These are phyloP conservation scores for Litoditis marina DNA, from an alignment of 2,888 invertebrate species.

Conservation along the genomic window DNA sequence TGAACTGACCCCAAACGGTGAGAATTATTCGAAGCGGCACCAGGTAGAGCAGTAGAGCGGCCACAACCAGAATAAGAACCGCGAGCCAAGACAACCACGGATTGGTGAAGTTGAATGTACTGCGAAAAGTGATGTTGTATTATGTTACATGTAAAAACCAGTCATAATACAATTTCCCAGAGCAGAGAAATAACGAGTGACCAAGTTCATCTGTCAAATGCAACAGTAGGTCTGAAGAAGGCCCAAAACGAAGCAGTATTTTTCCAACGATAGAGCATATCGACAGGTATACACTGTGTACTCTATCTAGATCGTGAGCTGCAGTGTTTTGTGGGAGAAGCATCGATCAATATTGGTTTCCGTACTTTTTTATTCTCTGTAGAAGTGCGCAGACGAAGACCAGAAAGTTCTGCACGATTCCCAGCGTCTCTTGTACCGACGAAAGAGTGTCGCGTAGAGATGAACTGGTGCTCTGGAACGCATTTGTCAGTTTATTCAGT, in stretches of 20 bases:
- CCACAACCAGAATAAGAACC: constrained; percentile 74
- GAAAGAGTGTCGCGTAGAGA: constrained; percentile 64
- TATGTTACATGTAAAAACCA: not conserved
- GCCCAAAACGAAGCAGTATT: not conserved
- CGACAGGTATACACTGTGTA: too few species aligned
- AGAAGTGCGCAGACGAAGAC: constrained; percentile 89
- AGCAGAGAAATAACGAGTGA: too few species aligned
- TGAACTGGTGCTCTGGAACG: not conserved
- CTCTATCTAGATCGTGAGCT: too few species aligned
- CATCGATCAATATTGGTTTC: not conserved
- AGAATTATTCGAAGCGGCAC: constrained; percentile 84
- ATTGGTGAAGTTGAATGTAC: constrained; percentile 92
- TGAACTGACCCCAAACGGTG: constrained; percentile 79
- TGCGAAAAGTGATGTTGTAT: constrained; percentile 65
- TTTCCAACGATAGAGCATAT: not conserved
- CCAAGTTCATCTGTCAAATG: too few species aligned
- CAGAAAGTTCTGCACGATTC: constrained; percentile 90
- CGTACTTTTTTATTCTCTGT: constrained; percentile 87
- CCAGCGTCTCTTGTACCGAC: constrained; percentile 93
- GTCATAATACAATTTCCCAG: too few species aligned
- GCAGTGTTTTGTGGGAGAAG: too few species aligned
- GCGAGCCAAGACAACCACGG: constrained; percentile 92
- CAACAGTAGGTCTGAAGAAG: not conserved
- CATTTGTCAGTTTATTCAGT: too few species aligned
- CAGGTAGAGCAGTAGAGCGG: constrained; percentile 78